Base-by-base conservation (phyloP, 2,113 vertebrate genomes). In the Zingel zingel region DNA sequence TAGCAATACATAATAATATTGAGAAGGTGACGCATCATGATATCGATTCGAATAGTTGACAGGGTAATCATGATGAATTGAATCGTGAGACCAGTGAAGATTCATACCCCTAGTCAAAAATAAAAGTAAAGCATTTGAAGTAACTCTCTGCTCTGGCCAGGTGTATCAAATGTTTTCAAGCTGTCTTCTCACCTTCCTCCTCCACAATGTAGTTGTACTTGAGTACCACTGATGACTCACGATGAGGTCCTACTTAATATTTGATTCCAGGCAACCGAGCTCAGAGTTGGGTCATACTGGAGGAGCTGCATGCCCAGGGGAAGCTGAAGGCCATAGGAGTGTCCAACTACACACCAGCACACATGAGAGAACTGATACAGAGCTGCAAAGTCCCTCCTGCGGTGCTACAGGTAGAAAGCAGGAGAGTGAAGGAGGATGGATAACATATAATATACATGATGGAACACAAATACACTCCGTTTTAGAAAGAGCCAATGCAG, bases 301-400 rank as follows among this genome's bases (percentile, higher is more conserved):
- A 97, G 88, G 83, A 92, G 36, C 85, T 97, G 68, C 86, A 96
- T n/a, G 36, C 74, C 1, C 77, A 92, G 39, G 95, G 96, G 25
- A 93, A 84, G 59, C 93, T 97, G 57, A 93, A 88, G n/a, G 95
- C 95, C 19, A 95, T 97, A 2, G 96, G 96, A 1, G 96, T 97
- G 71, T 97, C 96, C 27, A 97, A 97, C 90, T 97, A 97, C 82
- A 96, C 95, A 1, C 58, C 90, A 14, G 81, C 64, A 13, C 96
- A 97, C 86, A 91, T 97, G 83, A 84, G 73, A 67, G 93, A 94
- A 68, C 82, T 97, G 50, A 75, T 97, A 69, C 78, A 82, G 30
- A 83, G n/a, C 57, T 96, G 96, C 83, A 93, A 50, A 50, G 80
- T 95, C 9, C 70, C 62, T 4, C 96, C 96, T 23, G 95, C 96